Percentiles rank a stretch among this genome's conserved stretches.
Conservation (phyloP, 2,888 invertebrate species). For the Hyposoter didymator region DNA sequence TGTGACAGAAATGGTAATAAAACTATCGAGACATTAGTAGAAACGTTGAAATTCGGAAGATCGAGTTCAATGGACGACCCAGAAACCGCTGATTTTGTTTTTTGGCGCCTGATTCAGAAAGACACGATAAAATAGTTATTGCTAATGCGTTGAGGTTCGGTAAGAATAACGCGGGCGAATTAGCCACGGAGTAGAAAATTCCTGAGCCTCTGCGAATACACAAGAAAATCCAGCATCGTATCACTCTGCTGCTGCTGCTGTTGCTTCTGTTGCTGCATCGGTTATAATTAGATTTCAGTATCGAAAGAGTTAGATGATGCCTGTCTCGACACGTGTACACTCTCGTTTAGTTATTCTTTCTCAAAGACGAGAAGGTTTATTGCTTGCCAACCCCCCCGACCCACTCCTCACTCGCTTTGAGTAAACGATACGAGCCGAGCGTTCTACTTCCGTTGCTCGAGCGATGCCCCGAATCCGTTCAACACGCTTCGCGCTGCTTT, state of each 20-base stretch:
- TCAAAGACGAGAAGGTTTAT: conserved; percentile 46
- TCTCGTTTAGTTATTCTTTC: conserved; percentile 57
- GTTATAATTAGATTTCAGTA: conserved; percentile 68
- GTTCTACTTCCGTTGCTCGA: conserved; percentile 32
- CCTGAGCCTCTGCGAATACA: neutral
- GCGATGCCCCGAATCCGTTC: neutral
- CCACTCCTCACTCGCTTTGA: neutral
- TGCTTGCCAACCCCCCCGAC: conserved; percentile 6
- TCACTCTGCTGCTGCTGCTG: conserved; percentile 5
- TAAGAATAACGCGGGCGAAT: neutral
- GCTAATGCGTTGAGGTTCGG: neutral
- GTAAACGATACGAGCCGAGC: conserved; percentile 11
- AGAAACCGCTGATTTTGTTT: neutral
- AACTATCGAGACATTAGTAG: too few relatives aligned
- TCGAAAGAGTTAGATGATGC: conserved; percentile 60
- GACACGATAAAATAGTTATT: neutral
- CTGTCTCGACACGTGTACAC: conserved; percentile 34
- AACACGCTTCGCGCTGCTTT: neutral
- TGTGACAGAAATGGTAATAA: too few relatives aligned
- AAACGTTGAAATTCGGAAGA: too few relatives aligned
- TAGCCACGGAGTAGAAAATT: neutral
- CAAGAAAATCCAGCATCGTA: conserved; percentile 42
- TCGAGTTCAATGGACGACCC: too few relatives aligned
- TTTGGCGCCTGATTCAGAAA: neutral
- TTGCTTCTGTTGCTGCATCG: conserved; percentile 52